A percentile compares a stretch with the other conserved stretches of the same genome.
Conservation (phyloP, 2,888 invertebrate species). For the Heliothis peltigera region DNA sequence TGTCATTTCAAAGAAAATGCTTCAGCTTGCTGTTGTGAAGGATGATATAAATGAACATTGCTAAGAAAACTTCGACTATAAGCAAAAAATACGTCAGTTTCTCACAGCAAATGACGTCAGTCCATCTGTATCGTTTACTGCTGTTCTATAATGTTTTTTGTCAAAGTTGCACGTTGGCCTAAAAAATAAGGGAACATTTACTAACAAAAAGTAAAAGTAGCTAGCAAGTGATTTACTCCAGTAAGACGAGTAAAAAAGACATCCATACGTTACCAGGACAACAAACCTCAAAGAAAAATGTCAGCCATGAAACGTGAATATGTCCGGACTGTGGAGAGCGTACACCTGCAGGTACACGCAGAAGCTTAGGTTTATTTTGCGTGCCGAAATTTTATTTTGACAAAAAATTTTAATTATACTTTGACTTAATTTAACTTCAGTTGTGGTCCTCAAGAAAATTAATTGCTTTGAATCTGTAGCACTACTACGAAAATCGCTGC, state of each 20-base stretch:
- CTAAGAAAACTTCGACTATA: constrained; percentile 15
- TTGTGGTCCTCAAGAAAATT: too few species aligned
- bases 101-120: too few species aligned
- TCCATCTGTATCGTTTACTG: neutral
- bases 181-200: neutral
- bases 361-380: constrained; percentile 11
- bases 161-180: neutral
- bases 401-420: too few species aligned
- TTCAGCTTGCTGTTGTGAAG: constrained; percentile 37
- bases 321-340: constrained; percentile 24
- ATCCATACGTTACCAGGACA: constrained; percentile 46
- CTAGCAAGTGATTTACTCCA: constrained; percentile 26
- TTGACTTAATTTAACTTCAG: too few species aligned
- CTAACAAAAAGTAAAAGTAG: constrained; percentile 1
- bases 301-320: constrained; percentile 40
- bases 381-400: neutral
- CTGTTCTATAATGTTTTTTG: neutral
- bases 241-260: constrained; percentile 39
- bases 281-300: constrained; percentile 58
- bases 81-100: constrained; percentile 2
- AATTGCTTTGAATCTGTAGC: too few species aligned
- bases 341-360: neutral
- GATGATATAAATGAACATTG: constrained; percentile 43
- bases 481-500: too few species aligned
- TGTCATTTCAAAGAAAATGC: constrained; percentile 55